These are phyloP conservation scores for Zaprionus obscuricornis DNA, from an alignment of 2,888 invertebrate species.

Conservation along the genomic window DNA sequence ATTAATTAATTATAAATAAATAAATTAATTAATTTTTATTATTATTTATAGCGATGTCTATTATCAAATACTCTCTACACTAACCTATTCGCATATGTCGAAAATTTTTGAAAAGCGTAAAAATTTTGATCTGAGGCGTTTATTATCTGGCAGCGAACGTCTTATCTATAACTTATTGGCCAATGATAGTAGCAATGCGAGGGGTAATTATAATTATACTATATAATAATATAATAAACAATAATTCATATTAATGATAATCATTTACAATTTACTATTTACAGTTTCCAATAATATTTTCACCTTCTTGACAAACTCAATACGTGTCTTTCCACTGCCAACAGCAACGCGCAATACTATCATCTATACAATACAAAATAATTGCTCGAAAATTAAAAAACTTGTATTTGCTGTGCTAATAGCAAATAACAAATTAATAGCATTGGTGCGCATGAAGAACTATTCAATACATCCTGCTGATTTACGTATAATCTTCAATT, in stretches of 20 bases:
- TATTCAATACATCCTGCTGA: slow-evolving; percentile 97
- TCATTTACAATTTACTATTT: slow-evolving; percentile 30
- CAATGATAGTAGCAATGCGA: slow-evolving; percentile 92
- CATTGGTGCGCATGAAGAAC: slow-evolving; percentile 97
- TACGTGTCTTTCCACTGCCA: slow-evolving; percentile 88
- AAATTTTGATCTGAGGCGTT: slow-evolving; percentile 95
- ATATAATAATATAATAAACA: too few species aligned
- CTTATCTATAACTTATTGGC: slow-evolving; percentile 94
- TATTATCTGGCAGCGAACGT: slow-evolving; percentile 96
- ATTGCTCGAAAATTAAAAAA: slow-evolving; percentile 89
- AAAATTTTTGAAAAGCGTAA: slow-evolving; percentile 96
- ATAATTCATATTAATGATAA: too few species aligned
- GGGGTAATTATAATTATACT: too few species aligned
- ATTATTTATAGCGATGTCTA: slow-evolving; percentile 94
- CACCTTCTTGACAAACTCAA: slow-evolving; percentile 83
- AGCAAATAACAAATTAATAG: slow-evolving; percentile 96
- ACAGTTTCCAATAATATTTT: slow-evolving; percentile 83
- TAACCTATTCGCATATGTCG: slow-evolving; percentile 93
- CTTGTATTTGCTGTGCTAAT: slow-evolving; percentile 97
- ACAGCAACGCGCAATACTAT: slow-evolving; percentile 92
- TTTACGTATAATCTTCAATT: slow-evolving; percentile 94
- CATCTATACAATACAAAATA: slow-evolving; percentile 92
- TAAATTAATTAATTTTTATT: too few species aligned
- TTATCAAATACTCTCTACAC: slow-evolving; percentile 96
- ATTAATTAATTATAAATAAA: background rate